Percentiles rank a stretch among this genome's conserved stretches.
These are phyloP conservation scores for Drosophila yakuba DNA, from an alignment of 1,140 invertebrate species.

Conservation along the genomic window DNA sequence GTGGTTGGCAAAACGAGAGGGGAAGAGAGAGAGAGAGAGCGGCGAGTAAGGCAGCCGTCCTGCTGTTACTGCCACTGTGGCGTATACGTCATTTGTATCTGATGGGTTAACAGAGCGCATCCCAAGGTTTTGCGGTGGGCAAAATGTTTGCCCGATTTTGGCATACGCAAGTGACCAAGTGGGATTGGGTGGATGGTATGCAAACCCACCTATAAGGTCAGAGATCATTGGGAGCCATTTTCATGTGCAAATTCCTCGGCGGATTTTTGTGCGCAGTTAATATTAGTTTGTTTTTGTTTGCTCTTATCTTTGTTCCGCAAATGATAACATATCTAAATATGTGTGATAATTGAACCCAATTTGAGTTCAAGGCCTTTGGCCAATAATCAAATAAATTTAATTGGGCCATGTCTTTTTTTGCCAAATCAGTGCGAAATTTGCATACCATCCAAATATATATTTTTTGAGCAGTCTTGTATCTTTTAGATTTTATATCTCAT, in stretches of 20 bases:
- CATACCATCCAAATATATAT: conserved; percentile 8
- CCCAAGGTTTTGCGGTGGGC: conserved; percentile 35
- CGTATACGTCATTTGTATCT: conserved; percentile 36
- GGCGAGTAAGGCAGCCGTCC: background rate
- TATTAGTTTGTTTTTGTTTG: conserved; percentile 49
- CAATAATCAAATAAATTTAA: conserved; percentile 51
- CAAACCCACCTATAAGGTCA: conserved; percentile 8
- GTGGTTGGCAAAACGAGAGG: conserved; percentile 4
- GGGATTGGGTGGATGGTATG: conserved; percentile 13
- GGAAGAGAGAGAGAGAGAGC: conserved; percentile 5
- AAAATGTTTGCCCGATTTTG: conserved; percentile 54
- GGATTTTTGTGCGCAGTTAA: conserved; percentile 58
- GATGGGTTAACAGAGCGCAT: conserved; percentile 20
- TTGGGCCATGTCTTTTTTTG: conserved; percentile 21
- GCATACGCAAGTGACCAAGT: conserved; percentile 10
- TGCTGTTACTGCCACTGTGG: conserved; percentile 41
- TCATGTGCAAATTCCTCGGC: conserved; percentile 20
- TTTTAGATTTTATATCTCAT: conserved; percentile 2
- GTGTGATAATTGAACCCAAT: conserved; percentile 61
- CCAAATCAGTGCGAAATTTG: conserved; percentile 46
- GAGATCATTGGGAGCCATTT: conserved; percentile 18
- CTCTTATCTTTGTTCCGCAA: conserved; percentile 49
- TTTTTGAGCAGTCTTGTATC: background rate
- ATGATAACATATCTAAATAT: conserved; percentile 56
- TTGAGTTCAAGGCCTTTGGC: conserved; percentile 66